Conservation (phyloP, 2,888 invertebrate genomes). For the Drosophila monieri region DNA sequence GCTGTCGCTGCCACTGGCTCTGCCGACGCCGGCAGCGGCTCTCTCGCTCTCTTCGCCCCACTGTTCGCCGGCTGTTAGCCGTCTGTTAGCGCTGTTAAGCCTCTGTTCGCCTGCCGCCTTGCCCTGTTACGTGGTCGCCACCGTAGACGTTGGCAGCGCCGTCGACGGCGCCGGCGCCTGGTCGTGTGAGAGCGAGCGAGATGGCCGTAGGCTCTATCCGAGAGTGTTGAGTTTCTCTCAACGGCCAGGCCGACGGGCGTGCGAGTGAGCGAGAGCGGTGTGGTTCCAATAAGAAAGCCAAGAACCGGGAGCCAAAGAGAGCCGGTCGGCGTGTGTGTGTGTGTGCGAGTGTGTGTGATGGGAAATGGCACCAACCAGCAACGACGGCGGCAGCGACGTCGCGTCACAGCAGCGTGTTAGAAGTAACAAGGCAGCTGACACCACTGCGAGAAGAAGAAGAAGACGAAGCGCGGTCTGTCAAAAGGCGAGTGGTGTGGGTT, state of each 20-base stretch:
- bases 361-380: slow-evolving; percentile 74
- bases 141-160: neutral
- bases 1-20: slow-evolving; percentile 17
- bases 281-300: slow-evolving; percentile 73
- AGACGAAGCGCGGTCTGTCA: slow-evolving; percentile 20
- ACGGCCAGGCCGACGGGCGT: slow-evolving; percentile 27
- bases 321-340: slow-evolving; percentile 4
- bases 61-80: neutral
- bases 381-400: slow-evolving; percentile 63
- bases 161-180: slow-evolving; percentile 1
- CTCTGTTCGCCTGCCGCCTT: neutral
- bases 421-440: slow-evolving; percentile 79
- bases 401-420: slow-evolving; percentile 71
- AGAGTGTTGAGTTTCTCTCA: slow-evolving; percentile 59
- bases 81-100: slow-evolving; percentile 2
- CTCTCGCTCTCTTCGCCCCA: slow-evolving; percentile 32
- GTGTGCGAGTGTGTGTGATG: slow-evolving; percentile 31
- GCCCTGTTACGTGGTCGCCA: neutral
- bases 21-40: slow-evolving; percentile 22
- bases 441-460: slow-evolving; percentile 42
- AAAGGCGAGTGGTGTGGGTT: slow-evolving; percentile 1
- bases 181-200: slow-evolving; percentile 34
- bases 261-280: slow-evolving; percentile 44
- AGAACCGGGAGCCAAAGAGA: slow-evolving; percentile 65
- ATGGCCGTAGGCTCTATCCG: slow-evolving; percentile 18